Conservation (phyloP, 2,113 vertebrate species). For the Anoura caudifer region DNA sequence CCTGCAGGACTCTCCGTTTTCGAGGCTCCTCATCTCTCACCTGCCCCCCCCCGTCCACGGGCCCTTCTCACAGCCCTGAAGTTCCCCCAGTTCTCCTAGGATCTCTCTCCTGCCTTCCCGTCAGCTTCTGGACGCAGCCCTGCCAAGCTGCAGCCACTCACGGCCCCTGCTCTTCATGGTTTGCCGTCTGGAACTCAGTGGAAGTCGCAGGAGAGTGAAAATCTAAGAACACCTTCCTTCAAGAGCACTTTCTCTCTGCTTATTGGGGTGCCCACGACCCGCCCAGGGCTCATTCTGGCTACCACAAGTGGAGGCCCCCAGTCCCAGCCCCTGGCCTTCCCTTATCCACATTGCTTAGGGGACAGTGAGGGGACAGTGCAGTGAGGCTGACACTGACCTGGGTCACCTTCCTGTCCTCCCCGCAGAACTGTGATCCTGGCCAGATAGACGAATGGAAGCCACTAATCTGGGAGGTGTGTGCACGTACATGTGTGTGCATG, state of each 20-base stretch:
- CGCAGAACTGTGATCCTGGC: neutral
- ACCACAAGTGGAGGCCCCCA: accelerated
- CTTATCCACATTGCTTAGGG: neutral
- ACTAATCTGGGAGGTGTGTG: too few relatives aligned
- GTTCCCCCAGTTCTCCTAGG: neutral
- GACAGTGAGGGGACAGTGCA: accelerated
- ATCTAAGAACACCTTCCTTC: neutral
- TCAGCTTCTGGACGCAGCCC: neutral
- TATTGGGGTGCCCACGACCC: accelerated
- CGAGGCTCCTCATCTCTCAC: neutral
- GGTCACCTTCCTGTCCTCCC: neutral
- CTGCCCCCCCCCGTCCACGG: neutral
- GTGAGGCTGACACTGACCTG: accelerated
- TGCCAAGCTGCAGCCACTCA: too few relatives aligned
- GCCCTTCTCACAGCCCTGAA: neutral
- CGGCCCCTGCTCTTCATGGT: accelerated
- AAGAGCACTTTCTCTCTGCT: neutral
- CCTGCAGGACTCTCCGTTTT: neutral
- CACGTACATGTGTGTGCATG: too few relatives aligned
- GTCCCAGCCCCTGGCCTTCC: too few relatives aligned
- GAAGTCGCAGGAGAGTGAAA: neutral
- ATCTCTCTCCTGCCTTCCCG: neutral
- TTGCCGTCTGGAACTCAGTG: accelerated
- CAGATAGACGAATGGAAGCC: neutral
- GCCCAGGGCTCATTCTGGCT: neutral